Evolutionary conservation across 2,888 invertebrate species (phyloP), one percentile per base, ranked within the genome.

Genomic region (Ernsta delagoae): DNA sequence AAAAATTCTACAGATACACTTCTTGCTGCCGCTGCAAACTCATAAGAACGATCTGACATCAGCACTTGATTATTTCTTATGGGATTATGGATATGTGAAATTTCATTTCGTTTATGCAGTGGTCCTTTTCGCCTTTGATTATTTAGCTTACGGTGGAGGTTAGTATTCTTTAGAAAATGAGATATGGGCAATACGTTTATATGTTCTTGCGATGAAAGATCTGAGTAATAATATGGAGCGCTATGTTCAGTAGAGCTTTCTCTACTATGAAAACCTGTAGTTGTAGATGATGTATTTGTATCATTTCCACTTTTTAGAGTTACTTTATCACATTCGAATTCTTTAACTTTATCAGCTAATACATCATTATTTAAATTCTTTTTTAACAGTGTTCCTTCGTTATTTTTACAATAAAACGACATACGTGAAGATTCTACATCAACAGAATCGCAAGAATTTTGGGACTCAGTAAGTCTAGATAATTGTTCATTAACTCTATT

Each of bases 201-300:
- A 74, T 94, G 92, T 73, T 93, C 93, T 77, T 94, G 93, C 3
- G 94, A 89, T 75, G 92, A 95, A 62, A 95, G 92, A 84, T 98
- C 98, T 0, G 98, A 97, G 83, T 98, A 98, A 80, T 98, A 98
- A 80, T 98, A 98, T 0, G 98, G 97, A 43, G 97, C 97, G 67
- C 96, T 95, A 72, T 96, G 95, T 74, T 95, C 95, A 16, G 94
- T 93, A 73, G 95, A 95, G 78, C 95, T 95, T 78, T 95, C 95
- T 70, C 95, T 93, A 76, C 95, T 95, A 74, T 95, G 95, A 74
- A 94, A 89, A 3, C 94, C 94, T 31, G 93, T 93, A 31, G 88
- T 85, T 31, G 85, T 83, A 50, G 89, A 88, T 48, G 88, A 87
- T 70, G 83, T 80, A 75, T 88, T 87, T 60, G 84, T 82, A 59